Evolutionary conservation across 2,888 invertebrate genomes (phyloP), one percentile per base, ranked within the genome.

Genomic region (Pyrrhosoma nymphula): DNA sequence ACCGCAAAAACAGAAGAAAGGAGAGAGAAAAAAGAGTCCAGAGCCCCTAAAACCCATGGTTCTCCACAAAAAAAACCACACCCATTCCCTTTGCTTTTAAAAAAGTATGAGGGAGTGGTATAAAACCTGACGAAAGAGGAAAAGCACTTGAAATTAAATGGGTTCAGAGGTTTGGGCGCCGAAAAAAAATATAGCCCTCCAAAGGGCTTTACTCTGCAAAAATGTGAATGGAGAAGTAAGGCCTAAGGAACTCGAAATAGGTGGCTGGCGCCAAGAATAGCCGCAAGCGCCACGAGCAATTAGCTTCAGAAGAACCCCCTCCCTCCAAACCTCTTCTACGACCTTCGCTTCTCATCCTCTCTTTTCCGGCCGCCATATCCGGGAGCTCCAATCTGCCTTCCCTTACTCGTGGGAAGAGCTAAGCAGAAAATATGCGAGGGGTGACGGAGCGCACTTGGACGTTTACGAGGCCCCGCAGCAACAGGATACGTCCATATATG

Each of bases 281-380:
- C 82, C 82, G 18, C 82, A 82, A 16, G 82, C 35, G 82, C 82
- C 82, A 35, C 35, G 35, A 82, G 82, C 82, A 82, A 82, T 82
- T 82, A 82, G 82, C 82, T 82, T 35, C 26, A n/a, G 30, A 82
- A 47, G 47, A 47, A 47, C 47, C 47, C 8, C 47, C 47, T 8
- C 47, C 47, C 47, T 47, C 47, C 47, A n/a, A n/a, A 47, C 47
- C 47, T 47, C 30, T 60, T 60, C 6, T 20, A 12, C 30, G 18
- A 35, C 82, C 82, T 26, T 35, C 1, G 82, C 14, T 16, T 16
- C 16, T 16, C 82, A 16, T 35, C 35, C 82, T 10, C 0, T 14
- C 16, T 0, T 14, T 14, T 35, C 18, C 69, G 23, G 8, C 69
- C 69, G 26, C 60, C 20, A 3, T n/a, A 20, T 69, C 69, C 47